A percentile compares a stretch with the other conserved stretches of the same genome.
Conservation (phyloP, 2,797 vertebrate species). For the Poeciliopsis gracilis region DNA sequence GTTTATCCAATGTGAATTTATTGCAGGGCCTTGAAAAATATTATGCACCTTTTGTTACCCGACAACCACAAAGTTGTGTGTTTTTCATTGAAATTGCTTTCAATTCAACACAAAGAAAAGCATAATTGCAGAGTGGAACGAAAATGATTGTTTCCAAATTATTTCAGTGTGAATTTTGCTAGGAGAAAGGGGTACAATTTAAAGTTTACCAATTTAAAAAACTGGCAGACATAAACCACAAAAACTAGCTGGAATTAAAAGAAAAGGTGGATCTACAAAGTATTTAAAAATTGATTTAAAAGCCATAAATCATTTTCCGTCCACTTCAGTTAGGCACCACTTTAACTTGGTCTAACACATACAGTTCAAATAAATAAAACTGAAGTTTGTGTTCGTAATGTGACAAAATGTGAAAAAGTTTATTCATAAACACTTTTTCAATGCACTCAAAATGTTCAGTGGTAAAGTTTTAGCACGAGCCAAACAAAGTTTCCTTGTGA, state of each 20-base stretch:
- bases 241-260: not conserved
- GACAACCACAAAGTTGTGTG: not conserved
- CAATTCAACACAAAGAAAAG: not conserved
- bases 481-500: not conserved
- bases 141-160: not conserved
- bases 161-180: not conserved
- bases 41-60: not conserved
- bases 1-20: conserved; percentile 23
- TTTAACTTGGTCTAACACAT: not conserved
- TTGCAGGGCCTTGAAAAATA: not conserved
- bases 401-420: not conserved
- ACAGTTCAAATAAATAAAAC: not conserved
- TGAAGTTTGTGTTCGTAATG: not conserved
- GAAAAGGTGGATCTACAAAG: not conserved
- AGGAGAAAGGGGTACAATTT: not conserved
- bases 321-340: not conserved
- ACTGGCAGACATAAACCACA: not conserved
- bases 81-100: not conserved
- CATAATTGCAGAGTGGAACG: not conserved
- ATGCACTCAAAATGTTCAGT: not conserved
- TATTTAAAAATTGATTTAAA: not conserved
- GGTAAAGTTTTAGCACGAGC: not conserved
- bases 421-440: not conserved
- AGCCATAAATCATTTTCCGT: not conserved
- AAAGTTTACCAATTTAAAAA: not conserved